Percentiles rank a stretch among this genome's conserved stretches.
phyloP scores from a whole-genome alignment of 2,888 invertebrate genomes.

The Pseudococcus longispinus region DNA sequence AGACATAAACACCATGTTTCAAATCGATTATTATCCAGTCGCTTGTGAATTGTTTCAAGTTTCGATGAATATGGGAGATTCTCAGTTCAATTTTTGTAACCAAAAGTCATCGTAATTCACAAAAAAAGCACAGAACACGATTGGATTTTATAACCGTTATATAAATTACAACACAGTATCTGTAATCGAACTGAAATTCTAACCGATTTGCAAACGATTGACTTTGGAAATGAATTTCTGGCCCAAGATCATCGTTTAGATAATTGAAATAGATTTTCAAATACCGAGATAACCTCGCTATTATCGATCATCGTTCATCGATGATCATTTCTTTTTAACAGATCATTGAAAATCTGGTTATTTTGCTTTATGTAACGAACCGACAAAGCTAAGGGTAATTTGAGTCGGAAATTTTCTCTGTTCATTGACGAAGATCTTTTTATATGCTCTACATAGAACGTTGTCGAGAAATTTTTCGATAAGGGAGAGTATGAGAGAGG shows the following conservation, averaged over 20 bases:
- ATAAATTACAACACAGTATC: too few species aligned
- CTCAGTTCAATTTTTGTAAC: neutral
- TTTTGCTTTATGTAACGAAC: neutral
- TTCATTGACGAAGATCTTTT: neutral
- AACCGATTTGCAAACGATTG: neutral
- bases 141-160: too few species aligned
- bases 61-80: neutral
- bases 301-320: neutral
- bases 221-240: neutral
- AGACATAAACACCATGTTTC: neutral
- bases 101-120: neutral
- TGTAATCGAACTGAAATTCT: neutral
- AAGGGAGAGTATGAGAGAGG: neutral
- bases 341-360: neutral
- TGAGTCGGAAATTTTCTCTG: neutral
- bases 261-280: neutral
- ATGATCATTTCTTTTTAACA: neutral
- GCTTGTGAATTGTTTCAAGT: neutral
- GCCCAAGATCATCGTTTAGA: neutral
- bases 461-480: neutral
- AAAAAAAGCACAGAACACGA: neutral
- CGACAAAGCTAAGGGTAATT: neutral
- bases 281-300: neutral
- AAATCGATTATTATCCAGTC: neutral
- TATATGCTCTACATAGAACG: neutral